Percentiles rank a stretch among this genome's conserved stretches.
Conservation (phyloP, 1,140 invertebrate species). For the Trichoplusia ni region DNA sequence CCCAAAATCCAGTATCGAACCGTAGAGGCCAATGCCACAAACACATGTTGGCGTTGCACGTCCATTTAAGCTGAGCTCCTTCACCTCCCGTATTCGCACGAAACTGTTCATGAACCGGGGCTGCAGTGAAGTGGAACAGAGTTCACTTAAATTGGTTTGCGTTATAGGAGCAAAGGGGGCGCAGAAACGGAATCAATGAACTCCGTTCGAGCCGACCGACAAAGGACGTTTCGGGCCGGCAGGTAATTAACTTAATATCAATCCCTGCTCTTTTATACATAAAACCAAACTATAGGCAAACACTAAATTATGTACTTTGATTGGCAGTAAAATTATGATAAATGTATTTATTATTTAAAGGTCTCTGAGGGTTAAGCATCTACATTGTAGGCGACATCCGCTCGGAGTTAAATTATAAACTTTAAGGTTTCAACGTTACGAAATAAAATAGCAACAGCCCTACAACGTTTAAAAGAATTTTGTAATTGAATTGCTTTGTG, state of each 20-base stretch:
- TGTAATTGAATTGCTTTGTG: neutral
- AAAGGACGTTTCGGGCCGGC: slow-evolving; percentile 75
- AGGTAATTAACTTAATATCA: slow-evolving; percentile 79
- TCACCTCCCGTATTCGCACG: slow-evolving; percentile 33
- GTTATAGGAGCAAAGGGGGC: slow-evolving; percentile 65
- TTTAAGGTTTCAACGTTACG: neutral
- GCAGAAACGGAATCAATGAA: slow-evolving; percentile 76
- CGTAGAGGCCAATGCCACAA: slow-evolving; percentile 70
- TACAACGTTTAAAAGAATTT: neutral
- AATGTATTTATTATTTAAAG: neutral
- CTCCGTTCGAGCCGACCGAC: slow-evolving; percentile 69
- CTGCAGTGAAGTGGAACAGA: slow-evolving; percentile 23
- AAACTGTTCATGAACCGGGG: slow-evolving; percentile 18
- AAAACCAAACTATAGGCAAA: slow-evolving; percentile 33
- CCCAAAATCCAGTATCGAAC: slow-evolving; percentile 43
- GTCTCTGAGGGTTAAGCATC: neutral
- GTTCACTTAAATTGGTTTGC: slow-evolving; percentile 51
- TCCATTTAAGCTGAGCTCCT: slow-evolving; percentile 52
- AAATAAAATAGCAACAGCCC: neutral
- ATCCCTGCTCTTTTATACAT: slow-evolving; percentile 62
- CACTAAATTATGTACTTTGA: slow-evolving; percentile 13
- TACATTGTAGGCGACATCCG: neutral
- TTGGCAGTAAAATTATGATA: slow-evolving; percentile 23
- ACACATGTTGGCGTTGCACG: slow-evolving; percentile 67
- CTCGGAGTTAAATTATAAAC: neutral